phyloP scores from a whole-genome alignment of 2,797 vertebrate species.

The Salarias fasciatus region DNA sequence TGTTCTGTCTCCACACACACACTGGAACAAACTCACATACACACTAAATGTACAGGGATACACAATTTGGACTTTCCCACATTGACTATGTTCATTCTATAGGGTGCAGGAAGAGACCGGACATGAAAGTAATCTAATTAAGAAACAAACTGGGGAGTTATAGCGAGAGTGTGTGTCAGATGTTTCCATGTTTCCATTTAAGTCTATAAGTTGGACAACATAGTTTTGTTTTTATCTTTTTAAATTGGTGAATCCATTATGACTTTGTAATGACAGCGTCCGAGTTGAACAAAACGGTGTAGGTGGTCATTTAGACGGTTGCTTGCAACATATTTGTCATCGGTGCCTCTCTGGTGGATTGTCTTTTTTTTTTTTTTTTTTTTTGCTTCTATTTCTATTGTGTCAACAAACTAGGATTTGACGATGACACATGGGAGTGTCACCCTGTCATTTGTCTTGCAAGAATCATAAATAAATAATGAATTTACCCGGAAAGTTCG shows the following conservation, averaged over 20 bases:
- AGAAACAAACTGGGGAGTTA: constrained; percentile 11
- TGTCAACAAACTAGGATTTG: no score
- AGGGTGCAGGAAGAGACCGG: constrained; percentile 3
- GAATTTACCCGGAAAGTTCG: neutral
- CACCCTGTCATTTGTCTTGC: constrained; percentile 21
- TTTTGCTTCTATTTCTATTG: no score
- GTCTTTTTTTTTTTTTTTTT: no score
- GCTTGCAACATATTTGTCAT: no score
- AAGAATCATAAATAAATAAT: constrained; percentile 6
- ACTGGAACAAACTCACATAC: constrained; percentile 1
- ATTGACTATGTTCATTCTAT: constrained; percentile 22
- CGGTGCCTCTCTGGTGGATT: no score
- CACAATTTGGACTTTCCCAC: constrained; percentile 47
- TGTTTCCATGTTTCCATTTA: constrained; percentile 1
- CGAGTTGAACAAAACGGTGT: no score
- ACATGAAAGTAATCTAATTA: constrained; percentile 21
- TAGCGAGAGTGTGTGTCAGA: constrained; percentile 32
- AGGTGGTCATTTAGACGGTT: no score
- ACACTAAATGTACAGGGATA: constrained; percentile 27
- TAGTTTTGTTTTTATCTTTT: constrained; percentile 17
- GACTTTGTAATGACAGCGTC: no score
- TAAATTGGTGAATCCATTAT: no score
- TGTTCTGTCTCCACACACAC: constrained; percentile 14
- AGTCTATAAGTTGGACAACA: constrained; percentile 13
- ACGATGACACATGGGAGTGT: constrained; percentile 23